Evolutionary conservation across 2,888 invertebrate species (phyloP).

Genomic region (Dolichopus griseipennis): DNA sequence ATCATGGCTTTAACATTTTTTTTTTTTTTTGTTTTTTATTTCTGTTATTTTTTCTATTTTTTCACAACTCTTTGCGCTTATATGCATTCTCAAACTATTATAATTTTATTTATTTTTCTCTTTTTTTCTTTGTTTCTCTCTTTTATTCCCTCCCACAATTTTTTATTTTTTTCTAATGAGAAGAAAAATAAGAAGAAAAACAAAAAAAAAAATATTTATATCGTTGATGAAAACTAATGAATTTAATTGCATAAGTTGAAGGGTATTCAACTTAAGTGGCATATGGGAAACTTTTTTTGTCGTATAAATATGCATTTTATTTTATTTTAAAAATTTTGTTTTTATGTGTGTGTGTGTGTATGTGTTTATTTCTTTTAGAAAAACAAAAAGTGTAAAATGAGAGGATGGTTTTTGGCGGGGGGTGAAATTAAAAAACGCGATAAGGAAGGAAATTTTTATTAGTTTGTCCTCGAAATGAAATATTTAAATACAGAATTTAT

Average conservation of each 20-base stretch:
- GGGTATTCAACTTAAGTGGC: background rate
- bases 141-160: background rate
- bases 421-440: background rate
- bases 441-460: too few relatives aligned
- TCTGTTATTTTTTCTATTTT: background rate
- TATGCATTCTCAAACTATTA: background rate
- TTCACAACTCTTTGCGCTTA: background rate
- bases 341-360: background rate
- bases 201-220: background rate
- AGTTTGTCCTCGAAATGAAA: too few relatives aligned
- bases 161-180: background rate
- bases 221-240: background rate
- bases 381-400: background rate
- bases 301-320: background rate
- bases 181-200: too few relatives aligned
- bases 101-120: background rate
- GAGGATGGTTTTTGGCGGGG: too few relatives aligned
- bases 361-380: background rate
- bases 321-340: background rate
- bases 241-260: conserved; percentile 4
- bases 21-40: background rate
- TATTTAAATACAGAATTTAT: too few relatives aligned
- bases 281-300: background rate
- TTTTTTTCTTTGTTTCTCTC: background rate
- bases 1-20: background rate